Base-by-base conservation (phyloP, 1,140 invertebrate species). In the Cryptotermes secundus region DNA sequence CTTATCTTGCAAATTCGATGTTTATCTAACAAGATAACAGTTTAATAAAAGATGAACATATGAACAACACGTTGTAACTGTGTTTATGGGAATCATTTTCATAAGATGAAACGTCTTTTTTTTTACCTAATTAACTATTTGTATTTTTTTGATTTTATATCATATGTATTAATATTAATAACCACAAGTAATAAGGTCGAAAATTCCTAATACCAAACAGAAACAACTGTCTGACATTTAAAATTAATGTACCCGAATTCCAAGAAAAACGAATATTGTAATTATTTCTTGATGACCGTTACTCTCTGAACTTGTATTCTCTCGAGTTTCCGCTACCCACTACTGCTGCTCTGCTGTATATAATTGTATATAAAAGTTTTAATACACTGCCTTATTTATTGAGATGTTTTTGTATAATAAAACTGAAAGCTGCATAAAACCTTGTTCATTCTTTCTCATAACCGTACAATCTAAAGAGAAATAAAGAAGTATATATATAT, bases 331-430 rank as follows among this genome's bases (percentile, higher is more conserved):
- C 36, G 83, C 83, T 83, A 31, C 34, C 72, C 42, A 34, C 49
- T 59, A 59, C 26, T 59, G 53, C 53, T 59, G 53, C 59, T 31
- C 59, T 72, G 65, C 53, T 83, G 83, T 83, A 83, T 35, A 83
- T 83, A 83, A 53, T 83, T 83, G 83, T 83, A 83, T 72, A 83
- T 83, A 82, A 83, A 53, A 83, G 83, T 83, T 83, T 83, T 83
- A 83, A 83, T 83, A 83, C 83, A 83, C 83, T 83, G 83, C 83
- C 83, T 83, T 83, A 83, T 83, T 83, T 83, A 83, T 83, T 83
- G 83, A 83, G 83, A 83, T 83, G 45, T 83, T 83, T 83, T 83
- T 83, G 83, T 83, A 83, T 83, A 83, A 83, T 83, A 83, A 83
- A 83, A 83, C 4, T 72, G 83, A 72, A n/a, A 83, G 34, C 83